A percentile compares a stretch with the other conserved stretches of the same genome.
These are phyloP conservation scores for Heterohyrax brucei DNA, from an alignment of 2,797 vertebrate genomes.

Conservation along the genomic window DNA sequence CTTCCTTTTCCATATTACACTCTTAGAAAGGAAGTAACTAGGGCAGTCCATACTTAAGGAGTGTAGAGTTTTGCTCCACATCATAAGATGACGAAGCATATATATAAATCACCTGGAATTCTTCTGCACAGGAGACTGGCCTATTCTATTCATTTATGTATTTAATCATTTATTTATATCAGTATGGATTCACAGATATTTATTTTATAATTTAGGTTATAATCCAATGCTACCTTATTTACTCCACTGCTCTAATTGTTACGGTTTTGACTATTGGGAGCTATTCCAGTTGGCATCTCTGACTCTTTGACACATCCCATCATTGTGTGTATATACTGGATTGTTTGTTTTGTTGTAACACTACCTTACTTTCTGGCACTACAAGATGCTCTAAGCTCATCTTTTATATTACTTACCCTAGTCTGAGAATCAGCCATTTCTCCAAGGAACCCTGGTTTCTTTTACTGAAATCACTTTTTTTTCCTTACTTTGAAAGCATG, in stretches of 20 bases:
- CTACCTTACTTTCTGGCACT: background rate
- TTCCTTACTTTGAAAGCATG: background rate
- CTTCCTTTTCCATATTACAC: accelerated
- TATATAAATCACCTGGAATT: background rate
- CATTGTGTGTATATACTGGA: background rate
- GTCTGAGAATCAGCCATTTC: background rate
- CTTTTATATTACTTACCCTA: background rate
- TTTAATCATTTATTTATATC: background rate
- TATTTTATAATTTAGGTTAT: background rate
- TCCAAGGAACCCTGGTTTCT: background rate
- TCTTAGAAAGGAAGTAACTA: background rate
- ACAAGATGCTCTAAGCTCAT: background rate
- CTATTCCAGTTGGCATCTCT: background rate
- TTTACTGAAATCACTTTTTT: background rate
- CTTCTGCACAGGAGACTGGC: background rate
- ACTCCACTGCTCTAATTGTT: background rate
- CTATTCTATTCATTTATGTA: background rate
- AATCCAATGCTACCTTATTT: background rate
- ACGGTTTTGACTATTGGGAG: background rate
- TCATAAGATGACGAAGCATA: background rate
- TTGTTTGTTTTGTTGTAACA: background rate
- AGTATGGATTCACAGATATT: background rate
- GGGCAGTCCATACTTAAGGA: background rate
- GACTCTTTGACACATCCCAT: background rate
- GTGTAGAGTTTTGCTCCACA: background rate